Evolutionary conservation across 2,888 invertebrate genomes (phyloP).

Genomic region (Fragum sueziense): DNA sequence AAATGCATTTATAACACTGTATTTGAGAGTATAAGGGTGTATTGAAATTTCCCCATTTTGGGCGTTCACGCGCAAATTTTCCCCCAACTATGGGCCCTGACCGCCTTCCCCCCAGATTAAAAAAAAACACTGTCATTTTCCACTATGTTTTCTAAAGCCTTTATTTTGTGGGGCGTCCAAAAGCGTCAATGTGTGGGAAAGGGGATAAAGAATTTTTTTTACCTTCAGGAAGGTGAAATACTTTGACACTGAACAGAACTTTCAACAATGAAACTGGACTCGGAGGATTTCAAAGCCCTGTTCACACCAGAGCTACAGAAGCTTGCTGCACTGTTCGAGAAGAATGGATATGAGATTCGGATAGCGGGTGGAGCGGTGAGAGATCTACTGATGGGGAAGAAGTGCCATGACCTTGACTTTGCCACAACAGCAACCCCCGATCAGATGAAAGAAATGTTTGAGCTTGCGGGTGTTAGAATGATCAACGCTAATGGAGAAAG

Average conservation of each 20-base stretch:
- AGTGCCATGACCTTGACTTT: slow-evolving; percentile 93
- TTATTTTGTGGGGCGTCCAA: too few species aligned
- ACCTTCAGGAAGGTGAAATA: slow-evolving; percentile 27
- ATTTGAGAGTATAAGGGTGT: too few species aligned
- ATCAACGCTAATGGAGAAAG: slow-evolving; percentile 88
- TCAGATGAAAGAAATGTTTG: slow-evolving; percentile 97
- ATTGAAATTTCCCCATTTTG: too few species aligned
- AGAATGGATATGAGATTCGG: slow-evolving; percentile 89
- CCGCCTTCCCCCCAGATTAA: too few species aligned
- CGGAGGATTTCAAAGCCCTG: slow-evolving; percentile 74
- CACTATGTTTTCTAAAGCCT: too few species aligned
- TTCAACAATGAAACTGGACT: slow-evolving; percentile 78
- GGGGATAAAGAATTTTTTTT: background rate
- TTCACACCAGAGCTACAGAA: slow-evolving; percentile 91
- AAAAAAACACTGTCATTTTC: too few species aligned
- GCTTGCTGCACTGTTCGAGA: slow-evolving; percentile 90
- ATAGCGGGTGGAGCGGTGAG: slow-evolving; percentile 98
- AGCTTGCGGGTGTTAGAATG: slow-evolving; percentile 91
- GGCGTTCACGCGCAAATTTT: too few species aligned
- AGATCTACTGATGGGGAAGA: slow-evolving; percentile 83
- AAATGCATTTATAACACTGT: too few species aligned
- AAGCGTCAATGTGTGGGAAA: background rate
- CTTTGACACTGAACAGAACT: too few species aligned
- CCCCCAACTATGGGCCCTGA: too few species aligned
- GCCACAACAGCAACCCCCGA: slow-evolving; percentile 98